Base-by-base conservation (phyloP, 2,797 vertebrate genomes). In the Siniperca undulata region DNA sequence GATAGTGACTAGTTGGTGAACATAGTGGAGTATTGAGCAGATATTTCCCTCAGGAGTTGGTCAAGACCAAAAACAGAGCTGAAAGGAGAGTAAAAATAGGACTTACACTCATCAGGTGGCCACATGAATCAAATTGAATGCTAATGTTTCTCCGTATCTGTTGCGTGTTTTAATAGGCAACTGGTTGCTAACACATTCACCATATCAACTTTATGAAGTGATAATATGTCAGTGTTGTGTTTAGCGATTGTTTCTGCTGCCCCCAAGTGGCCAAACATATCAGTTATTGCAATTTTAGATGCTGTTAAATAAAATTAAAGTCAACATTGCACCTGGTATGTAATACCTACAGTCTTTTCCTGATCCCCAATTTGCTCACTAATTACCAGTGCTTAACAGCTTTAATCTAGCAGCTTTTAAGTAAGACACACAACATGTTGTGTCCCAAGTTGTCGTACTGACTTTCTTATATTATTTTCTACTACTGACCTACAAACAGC, bases 321-420 rank as follows among this genome's bases (percentile, higher is more conserved):
- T 58, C 34, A 71, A 3, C n/a, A 62, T 2, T 52, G 60, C 79
- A 86, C 62, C 78, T 88, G 84, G 12, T 80, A 56, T 81, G 38
- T 86, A 74, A 91, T 80, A 71, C 72, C 42, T 69, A 44, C 46
- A 82, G 77, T 88, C 62, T 66, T 83, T 65, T 65, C 53, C 42
- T 88, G 88, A 90, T 82, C 83, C 68, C 34, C 22, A 69, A 67
- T 88, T 82, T 84, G 46, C 70, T 82, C 50, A 80, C 40, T 83
- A 81, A 91, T 60, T 69, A 67, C 69, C 46, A 59, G 46, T 24
- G 69, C 53, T 78, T 80, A 81, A 38, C 52, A 69, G 70, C 70
- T 74, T 86, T 53, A 81, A 80, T 72, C 65, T 22, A 24, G 17
- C 78, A 66, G 69, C 60, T 86, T 87, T 88, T 40, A 66, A 72